These are phyloP conservation scores for Patagioenas fasciata DNA, from an alignment of 2,113 vertebrate species.

Conservation along the genomic window DNA sequence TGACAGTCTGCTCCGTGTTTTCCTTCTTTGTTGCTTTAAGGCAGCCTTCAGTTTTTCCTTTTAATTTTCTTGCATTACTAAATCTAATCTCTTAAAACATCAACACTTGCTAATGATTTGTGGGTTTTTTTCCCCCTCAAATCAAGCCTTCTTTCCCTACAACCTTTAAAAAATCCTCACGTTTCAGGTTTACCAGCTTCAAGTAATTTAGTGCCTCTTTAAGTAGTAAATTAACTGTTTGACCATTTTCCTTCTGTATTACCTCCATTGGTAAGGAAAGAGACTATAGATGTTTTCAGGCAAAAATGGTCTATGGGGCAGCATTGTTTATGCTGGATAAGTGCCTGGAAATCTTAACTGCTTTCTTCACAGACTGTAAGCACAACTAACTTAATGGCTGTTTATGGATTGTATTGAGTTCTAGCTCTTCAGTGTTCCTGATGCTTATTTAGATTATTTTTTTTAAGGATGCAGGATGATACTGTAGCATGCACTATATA, in stretches of 20 bases:
- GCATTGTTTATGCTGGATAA: neutral
- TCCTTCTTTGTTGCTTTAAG: neutral
- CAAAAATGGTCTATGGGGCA: neutral
- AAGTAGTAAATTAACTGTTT: neutral
- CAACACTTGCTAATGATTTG: neutral
- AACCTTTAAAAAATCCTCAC: neutral
- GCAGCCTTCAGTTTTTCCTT: constrained; percentile 18
- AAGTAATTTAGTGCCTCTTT: neutral
- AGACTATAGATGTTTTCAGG: neutral
- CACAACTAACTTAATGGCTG: neutral
- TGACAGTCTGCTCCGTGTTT: neutral
- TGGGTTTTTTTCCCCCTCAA: neutral
- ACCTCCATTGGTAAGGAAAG: neutral
- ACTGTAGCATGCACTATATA: neutral
- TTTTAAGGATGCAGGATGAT: neutral
- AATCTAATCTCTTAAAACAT: constrained; percentile 1
- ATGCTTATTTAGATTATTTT: neutral
- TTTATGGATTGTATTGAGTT: constrained; percentile 11
- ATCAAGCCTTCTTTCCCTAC: neutral
- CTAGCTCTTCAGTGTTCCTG: neutral
- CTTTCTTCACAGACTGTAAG: constrained; percentile 15
- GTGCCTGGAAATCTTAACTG: neutral
- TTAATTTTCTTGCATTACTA: neutral
- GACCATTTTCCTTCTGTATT: neutral
- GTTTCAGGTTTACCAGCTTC: neutral